A percentile compares a stretch with the other conserved stretches of the same genome.
These are phyloP conservation scores for Ceyx cyanopectus DNA, from an alignment of 2,113 vertebrate genomes.

Conservation along the genomic window DNA sequence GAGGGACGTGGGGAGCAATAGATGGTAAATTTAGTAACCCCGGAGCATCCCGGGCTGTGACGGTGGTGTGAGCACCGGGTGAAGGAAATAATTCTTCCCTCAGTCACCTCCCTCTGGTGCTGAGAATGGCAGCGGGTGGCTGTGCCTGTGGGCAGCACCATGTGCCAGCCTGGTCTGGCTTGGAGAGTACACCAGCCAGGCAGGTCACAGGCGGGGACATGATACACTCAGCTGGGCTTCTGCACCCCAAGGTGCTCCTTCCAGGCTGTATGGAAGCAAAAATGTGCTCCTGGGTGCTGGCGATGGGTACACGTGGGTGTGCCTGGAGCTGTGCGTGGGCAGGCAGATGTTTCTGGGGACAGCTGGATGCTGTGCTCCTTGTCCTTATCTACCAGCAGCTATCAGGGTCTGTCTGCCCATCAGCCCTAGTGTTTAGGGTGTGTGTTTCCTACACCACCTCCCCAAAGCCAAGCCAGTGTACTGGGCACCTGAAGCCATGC, in stretches of 20 bases:
- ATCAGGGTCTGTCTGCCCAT: neutral
- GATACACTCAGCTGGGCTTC: accelerated
- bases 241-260: neutral
- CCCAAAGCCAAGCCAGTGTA: neutral
- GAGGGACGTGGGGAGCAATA: neutral
- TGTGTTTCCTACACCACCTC: neutral
- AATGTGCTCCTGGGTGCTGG: accelerated
- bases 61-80: neutral
- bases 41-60: neutral
- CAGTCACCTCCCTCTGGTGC: neutral
- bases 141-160: neutral
- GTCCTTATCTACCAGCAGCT: neutral
- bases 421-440: accelerated
- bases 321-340: accelerated
- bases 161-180: neutral
- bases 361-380: neutral
- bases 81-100: conserved; percentile 1
- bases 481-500: accelerated
- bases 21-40: conserved; percentile 55
- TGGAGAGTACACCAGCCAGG: neutral
- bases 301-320: neutral
- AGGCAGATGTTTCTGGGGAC: neutral
- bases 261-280: accelerated
- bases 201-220: neutral
- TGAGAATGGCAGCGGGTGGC: neutral